Evolutionary conservation across 2,888 invertebrate species (phyloP).

Genomic region (Caenorhabditis panamensis): DNA sequence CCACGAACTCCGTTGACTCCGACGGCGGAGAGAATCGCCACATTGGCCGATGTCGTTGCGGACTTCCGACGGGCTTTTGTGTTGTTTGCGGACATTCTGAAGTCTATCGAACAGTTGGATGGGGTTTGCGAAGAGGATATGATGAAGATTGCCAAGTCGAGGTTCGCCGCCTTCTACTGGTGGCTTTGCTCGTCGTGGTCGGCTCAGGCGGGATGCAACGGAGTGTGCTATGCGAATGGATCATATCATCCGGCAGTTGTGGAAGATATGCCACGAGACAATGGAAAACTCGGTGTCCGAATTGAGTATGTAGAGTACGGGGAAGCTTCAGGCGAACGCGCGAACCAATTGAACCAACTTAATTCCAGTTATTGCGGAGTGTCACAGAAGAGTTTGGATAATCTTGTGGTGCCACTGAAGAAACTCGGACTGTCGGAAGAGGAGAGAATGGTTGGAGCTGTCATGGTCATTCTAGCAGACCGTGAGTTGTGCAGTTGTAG

Average conservation of each 20-base stretch:
- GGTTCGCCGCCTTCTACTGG: conserved; percentile 78
- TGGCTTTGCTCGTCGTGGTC: conserved; percentile 73
- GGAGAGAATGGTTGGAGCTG: conserved; percentile 61
- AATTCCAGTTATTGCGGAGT: conserved; percentile 58
- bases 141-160: conserved; percentile 71
- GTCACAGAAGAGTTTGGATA: conserved; percentile 58
- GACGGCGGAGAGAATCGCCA: conserved; percentile 67
- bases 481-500: conserved; percentile 33
- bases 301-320: conserved; percentile 54
- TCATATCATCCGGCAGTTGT: conserved; percentile 73
- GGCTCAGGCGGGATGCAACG: conserved; percentile 53
- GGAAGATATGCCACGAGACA: conserved; percentile 27
- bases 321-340: neutral
- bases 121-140: conserved; percentile 56
- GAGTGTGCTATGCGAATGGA: conserved; percentile 77
- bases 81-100: conserved; percentile 70
- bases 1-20: conserved; percentile 54
- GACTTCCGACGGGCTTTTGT: conserved; percentile 75
- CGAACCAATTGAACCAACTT: neutral
- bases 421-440: conserved; percentile 56
- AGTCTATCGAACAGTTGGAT: conserved; percentile 63
- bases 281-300: conserved; percentile 26
- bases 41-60: conserved; percentile 67
- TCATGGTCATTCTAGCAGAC: conserved; percentile 63
- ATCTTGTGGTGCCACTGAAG: conserved; percentile 60